These are phyloP conservation scores for Cyphomyrmex costatus DNA, from an alignment of 1,140 invertebrate species.

Conservation along the genomic window DNA sequence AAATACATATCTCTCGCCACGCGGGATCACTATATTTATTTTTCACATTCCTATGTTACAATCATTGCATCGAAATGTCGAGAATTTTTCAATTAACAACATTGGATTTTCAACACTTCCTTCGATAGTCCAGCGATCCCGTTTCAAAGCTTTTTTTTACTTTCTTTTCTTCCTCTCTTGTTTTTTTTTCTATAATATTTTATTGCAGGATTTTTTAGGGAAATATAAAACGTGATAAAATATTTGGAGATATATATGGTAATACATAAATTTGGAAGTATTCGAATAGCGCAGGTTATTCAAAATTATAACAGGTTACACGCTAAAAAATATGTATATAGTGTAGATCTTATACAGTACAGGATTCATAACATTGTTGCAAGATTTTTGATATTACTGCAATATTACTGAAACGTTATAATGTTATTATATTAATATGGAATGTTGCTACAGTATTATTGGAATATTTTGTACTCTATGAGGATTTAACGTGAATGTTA, in stretches of 20 bases:
- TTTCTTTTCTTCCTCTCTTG: not conserved
- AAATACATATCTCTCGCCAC: too few species aligned
- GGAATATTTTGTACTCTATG: too few species aligned
- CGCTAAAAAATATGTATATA: too few species aligned
- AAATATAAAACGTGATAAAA: not conserved
- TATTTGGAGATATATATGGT: not conserved
- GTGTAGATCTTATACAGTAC: too few species aligned
- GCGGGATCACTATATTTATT: conserved; percentile 23
- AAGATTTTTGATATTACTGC: too few species aligned
- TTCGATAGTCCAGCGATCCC: not conserved
- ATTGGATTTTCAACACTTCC: conserved; percentile 1
- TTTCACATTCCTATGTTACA: not conserved
- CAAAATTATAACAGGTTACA: not conserved
- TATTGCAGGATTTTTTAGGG: not conserved
- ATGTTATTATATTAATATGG: too few species aligned
- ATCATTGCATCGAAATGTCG: not conserved
- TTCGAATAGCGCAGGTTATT: not conserved
- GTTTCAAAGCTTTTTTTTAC: not conserved
- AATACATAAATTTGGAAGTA: not conserved
- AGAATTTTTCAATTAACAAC: conserved; percentile 12
- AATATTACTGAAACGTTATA: too few species aligned
- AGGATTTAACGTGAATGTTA: too few species aligned
- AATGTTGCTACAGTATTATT: too few species aligned
- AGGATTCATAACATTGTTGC: too few species aligned
- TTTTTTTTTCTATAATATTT: conserved; percentile 6